Evolutionary conservation across 2,113 vertebrate species (phyloP), one percentile per base, ranked within the genome.

Genomic region (Regulus satrapa): DNA sequence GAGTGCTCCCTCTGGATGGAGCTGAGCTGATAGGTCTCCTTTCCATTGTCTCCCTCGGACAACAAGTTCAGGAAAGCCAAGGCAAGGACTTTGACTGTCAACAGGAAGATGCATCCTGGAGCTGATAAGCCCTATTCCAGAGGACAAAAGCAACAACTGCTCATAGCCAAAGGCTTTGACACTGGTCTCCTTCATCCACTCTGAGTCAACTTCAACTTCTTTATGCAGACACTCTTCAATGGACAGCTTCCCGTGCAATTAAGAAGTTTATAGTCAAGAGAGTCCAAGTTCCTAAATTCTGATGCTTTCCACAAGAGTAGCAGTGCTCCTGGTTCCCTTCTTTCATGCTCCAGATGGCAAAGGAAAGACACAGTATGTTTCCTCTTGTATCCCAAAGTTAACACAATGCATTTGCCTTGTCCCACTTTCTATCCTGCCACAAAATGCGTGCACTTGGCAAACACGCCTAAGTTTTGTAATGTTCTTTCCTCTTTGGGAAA

Each of bases 11-110:
- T 54, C 41, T 56, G 19, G n/a, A 36, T 16, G 76, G 29, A 72
- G 10, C 23, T 69, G 55, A 61, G 32, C 28, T 74, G 29, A 10
- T 0, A 3, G 2, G 2, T 71, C 3, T 48, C 25, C 2, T 8
- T 14, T 61, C 14, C 3, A 0, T 26, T 12, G 29, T 40, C 2
- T 4, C 14, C 34, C 17, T 36, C 31, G 28, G 14, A 68, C 51
- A 45, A 20, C 7, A 71, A 51, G 5, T 12, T 61, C 38, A 82
- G n/a, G 52, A 92, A 72, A 72, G 6, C 6, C 59, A 78, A 54
- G 23, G 17, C 12, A 69, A 77, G 24, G 32, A 31, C 23, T 71
- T 49, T 23, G 24, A 19, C 14, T 3, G 1, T 19, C 43, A 67
- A 18, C 8, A 46, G 15, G 14, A 13, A 38, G 5, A 36, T 10